phyloP scores from a whole-genome alignment of 1,140 invertebrate genomes.

The Zeugodacus cucurbitae region DNA sequence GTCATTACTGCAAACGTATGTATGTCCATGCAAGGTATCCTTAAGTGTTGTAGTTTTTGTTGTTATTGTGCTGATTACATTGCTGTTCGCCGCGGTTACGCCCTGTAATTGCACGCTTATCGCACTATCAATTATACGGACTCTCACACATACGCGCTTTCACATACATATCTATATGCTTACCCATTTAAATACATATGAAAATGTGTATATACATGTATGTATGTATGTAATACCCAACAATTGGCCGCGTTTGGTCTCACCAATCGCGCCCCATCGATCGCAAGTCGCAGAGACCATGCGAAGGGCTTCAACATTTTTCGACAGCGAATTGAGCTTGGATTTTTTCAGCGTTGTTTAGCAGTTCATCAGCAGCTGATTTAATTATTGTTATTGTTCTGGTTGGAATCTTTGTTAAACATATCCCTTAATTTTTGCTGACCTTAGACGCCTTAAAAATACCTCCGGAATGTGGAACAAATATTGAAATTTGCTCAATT shows the following conservation, averaged over 20 bases:
- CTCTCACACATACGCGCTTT: neutral
- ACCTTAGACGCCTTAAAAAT: no score
- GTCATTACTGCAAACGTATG: neutral
- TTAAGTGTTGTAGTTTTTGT: neutral
- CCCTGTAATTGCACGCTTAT: constrained; percentile 17
- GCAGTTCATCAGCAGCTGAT: neutral
- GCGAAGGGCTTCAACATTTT: neutral
- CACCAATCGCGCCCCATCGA: neutral
- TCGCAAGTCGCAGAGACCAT: neutral
- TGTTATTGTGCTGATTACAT: neutral
- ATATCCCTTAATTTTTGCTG: no score
- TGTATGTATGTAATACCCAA: neutral
- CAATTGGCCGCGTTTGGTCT: neutral
- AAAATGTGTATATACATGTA: neutral
- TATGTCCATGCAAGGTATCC: neutral
- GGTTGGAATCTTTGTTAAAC: no score
- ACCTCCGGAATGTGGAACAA: no score
- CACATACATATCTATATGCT: neutral
- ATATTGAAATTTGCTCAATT: no score
- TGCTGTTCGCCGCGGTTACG: neutral
- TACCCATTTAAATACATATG: neutral
- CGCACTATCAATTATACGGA: neutral
- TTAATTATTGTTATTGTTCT: neutral
- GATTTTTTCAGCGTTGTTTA: neutral
- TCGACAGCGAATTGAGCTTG: neutral